Evolutionary conservation across 2,797 vertebrate genomes (phyloP), one percentile per base, ranked within the genome.

Genomic region (Tympanoctomys barrerae): DNA sequence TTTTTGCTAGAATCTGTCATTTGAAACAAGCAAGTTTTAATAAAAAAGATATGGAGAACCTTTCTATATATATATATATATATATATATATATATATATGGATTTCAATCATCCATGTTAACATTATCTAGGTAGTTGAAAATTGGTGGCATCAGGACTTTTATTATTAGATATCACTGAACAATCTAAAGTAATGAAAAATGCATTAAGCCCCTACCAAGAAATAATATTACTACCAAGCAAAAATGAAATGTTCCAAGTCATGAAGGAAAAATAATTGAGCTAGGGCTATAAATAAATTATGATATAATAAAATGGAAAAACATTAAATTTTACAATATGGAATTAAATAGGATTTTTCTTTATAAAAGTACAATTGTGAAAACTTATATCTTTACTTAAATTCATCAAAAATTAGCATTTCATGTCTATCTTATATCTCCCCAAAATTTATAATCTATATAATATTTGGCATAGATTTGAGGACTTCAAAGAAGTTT

Each of bases 261-360:
- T 66, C 79, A 24, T 21, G 71, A 92, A 79, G 36, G 6, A 81
- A 88, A 14, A 0, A 49, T 87, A 85, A 90, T 71, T 81, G 80
- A 75, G 54, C 4, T 85, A 73, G 4, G 2, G 33, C 28, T 86
- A 88, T 85, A 95, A 91, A 93, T 94, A 94, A 93, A 49, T 70
- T 62, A 75, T 73, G 18, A 13, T 11, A 64, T 19, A 77, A 85
- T 81, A 91, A 88, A 89, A 64, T 70, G 7, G 49, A 59, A 52
- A 59, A 81, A 66, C 36, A 14, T 33, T 59, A n/a, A 83, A 90
- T 71, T 75, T 84, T 14, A 71, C 3, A n/a, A 14, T 75, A 46
- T 31, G 22, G 7, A 77, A 93, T 81, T 5, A 68, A 89, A 73
- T 4, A 31, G 14, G 49, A 1, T 52, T 14, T 26, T 49, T 75